These are phyloP conservation scores for Drosophila nasuta DNA, from an alignment of 1,140 invertebrate genomes.

Conservation along the genomic window DNA sequence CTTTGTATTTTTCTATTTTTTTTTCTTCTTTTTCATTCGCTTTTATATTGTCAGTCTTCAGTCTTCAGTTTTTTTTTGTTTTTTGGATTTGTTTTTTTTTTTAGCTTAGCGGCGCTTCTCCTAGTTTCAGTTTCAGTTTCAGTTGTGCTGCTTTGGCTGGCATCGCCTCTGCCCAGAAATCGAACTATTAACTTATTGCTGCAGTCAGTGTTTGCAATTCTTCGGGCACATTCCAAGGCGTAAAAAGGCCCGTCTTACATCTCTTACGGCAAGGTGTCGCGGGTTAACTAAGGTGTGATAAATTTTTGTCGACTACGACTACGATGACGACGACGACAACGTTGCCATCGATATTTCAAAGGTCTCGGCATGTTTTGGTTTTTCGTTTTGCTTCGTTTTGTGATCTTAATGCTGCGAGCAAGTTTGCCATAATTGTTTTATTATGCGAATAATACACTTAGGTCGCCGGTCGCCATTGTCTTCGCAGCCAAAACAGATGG, in stretches of 20 bases:
- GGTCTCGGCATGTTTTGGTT: conserved; percentile 46
- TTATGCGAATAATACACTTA: conserved; percentile 45
- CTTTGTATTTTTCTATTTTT: conserved; percentile 48
- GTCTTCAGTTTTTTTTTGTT: conserved; percentile 35
- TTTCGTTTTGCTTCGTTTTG: conserved; percentile 4
- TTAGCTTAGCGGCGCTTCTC: conserved; percentile 67
- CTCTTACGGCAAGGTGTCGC: conserved; percentile 66
- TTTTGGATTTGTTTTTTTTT: conserved; percentile 34
- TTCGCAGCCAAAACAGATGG: conserved; percentile 21
- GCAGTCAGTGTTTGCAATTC: conserved; percentile 74
- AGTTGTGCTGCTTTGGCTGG: conserved; percentile 31
- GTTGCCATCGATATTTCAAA: conserved; percentile 71
- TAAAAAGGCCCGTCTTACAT: conserved; percentile 46
- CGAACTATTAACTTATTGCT: conserved; percentile 84
- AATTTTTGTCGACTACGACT: conserved; percentile 65
- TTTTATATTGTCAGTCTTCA: conserved; percentile 35
- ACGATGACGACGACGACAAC: conserved; percentile 27
- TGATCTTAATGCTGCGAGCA: conserved; percentile 41
- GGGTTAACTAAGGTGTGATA: conserved; percentile 84
- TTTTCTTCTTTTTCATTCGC: conserved; percentile 5
- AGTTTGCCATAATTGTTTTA: conserved; percentile 77
- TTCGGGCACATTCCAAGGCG: conserved; percentile 65
- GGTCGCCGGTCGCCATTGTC: conserved; percentile 27
- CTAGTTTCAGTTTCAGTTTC: conserved; percentile 54
- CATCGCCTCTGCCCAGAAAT: conserved; percentile 51